Conservation (phyloP, 2,113 vertebrate genomes). For the Phylloscopus trochiloides region DNA sequence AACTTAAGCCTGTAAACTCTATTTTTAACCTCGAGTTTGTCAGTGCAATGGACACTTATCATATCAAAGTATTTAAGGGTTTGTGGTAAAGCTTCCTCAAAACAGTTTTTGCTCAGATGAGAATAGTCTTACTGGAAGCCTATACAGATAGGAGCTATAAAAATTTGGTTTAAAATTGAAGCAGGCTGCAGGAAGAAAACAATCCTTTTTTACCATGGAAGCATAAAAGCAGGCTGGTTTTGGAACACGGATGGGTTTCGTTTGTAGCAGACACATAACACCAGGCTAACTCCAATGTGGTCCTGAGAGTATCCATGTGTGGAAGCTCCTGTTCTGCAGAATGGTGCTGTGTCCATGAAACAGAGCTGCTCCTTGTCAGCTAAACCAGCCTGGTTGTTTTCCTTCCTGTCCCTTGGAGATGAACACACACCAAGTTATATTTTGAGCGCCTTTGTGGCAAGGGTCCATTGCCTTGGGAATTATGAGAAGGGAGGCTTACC, state of each 20-base stretch:
- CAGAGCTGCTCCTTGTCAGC: background rate
- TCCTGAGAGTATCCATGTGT: background rate
- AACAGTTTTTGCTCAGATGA: slow-evolving; percentile 54
- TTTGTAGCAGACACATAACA: background rate
- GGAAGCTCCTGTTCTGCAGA: background rate
- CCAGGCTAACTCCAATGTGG: background rate
- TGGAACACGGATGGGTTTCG: background rate
- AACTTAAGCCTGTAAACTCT: slow-evolving; percentile 56
- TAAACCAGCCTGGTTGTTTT: background rate
- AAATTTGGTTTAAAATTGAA: slow-evolving; percentile 51
- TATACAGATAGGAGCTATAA: slow-evolving; percentile 59
- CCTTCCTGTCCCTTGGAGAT: background rate
- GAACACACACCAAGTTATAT: background rate
- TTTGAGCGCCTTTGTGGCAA: background rate
- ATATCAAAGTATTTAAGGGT: slow-evolving; percentile 63
- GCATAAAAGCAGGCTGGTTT: slow-evolving; percentile 14
- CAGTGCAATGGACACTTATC: slow-evolving; percentile 54
- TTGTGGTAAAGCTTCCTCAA: slow-evolving; percentile 67
- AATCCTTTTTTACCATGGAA: slow-evolving; percentile 6
- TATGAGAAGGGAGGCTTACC: background rate
- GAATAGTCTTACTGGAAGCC: slow-evolving; percentile 67
- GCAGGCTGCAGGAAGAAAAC: slow-evolving; percentile 49
- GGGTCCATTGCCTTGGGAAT: background rate
- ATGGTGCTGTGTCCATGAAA: background rate
- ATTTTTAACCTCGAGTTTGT: slow-evolving; percentile 66